Base-by-base conservation (phyloP, 2,797 vertebrate species). In the Leuciscus waleckii region DNA sequence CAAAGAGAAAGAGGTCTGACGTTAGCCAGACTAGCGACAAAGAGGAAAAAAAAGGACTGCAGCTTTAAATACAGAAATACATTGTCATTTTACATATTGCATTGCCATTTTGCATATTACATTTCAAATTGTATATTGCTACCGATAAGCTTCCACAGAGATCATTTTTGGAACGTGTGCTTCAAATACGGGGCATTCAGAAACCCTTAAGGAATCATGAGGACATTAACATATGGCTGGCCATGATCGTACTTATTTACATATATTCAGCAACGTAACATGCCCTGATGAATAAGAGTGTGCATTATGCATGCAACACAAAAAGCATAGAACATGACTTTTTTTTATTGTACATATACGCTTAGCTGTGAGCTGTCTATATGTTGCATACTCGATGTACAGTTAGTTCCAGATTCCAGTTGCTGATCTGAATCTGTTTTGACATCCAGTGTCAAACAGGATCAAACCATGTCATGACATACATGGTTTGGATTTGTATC, bases 151-250 rank as follows among this genome's bases (percentile, higher is more conserved):
- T 10, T 39, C 39, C 39, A 39, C 39, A 9, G 13, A 78, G 56
- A 63, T 9, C 4, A 58, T 61, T 41, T 37, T 37, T 37, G 54
- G 7, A 61, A 41, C 14, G 4, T 41, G 19, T 79, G 39, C 39
- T 79, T 79, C n/a, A 79, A 29, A 65, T 43, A 61, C 58, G 2
- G 77, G 77, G 29, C 39, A 65, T 43, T 65, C 8, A 43, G 39
- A 79, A 63, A 46, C 39, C 77, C 58, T 46, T 26, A 46, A 29
- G 26, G 39, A 79, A 46, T 65, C 58, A 9, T 17, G 8, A 63
- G 35, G 16, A 41, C 56, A 79, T 79, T 79, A 65, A 65, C 58
- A 79, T 46, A 32, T 65, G 58, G 39, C 14, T 17, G 0, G 8
- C n/a, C 16, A 21, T 1, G 4, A 65, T 65, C 58, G 65, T 46